phyloP scores from a whole-genome alignment of 2,888 invertebrate genomes.

The Chelonus formosanus region DNA sequence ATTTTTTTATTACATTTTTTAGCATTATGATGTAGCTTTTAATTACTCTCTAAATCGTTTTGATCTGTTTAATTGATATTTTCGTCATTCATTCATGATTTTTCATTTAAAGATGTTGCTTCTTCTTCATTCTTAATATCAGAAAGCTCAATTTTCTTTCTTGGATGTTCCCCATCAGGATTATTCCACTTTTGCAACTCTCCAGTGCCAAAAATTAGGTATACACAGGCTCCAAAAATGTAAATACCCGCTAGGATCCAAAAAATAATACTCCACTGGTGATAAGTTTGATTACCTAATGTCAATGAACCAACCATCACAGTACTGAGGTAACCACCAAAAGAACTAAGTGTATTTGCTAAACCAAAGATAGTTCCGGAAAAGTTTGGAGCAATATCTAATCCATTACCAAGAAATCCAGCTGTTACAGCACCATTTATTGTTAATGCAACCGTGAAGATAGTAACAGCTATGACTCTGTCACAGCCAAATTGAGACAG shows the following conservation, averaged over 20 bases:
- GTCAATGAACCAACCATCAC: slow-evolving; percentile 83
- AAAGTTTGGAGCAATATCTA: slow-evolving; percentile 89
- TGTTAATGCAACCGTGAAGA: slow-evolving; percentile 82
- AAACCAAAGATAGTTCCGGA: slow-evolving; percentile 89
- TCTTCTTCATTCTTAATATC: slow-evolving; percentile 13
- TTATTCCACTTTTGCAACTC: slow-evolving; percentile 70
- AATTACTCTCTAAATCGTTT: too few species aligned
- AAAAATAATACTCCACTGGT: slow-evolving; percentile 84
- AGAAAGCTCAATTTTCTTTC: background rate
- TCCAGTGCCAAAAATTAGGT: slow-evolving; percentile 74
- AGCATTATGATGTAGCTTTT: too few species aligned
- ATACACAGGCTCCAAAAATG: slow-evolving; percentile 72
- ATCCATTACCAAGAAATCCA: slow-evolving; percentile 84
- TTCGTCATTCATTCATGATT: too few species aligned
- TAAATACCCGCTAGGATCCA: slow-evolving; percentile 81
- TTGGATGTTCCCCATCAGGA: slow-evolving; percentile 38
- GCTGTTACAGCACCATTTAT: slow-evolving; percentile 88
- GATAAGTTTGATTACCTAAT: slow-evolving; percentile 76
- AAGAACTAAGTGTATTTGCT: slow-evolving; percentile 86
- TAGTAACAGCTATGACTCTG: slow-evolving; percentile 76
- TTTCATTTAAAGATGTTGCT: background rate
- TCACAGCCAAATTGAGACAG: slow-evolving; percentile 78
- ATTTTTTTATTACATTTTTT: too few species aligned
- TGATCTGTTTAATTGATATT: too few species aligned
- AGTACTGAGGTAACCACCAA: slow-evolving; percentile 84